Evolutionary conservation across 2,113 vertebrate genomes (phyloP), one percentile per base, ranked within the genome.

Genomic region (Phrynosoma platyrhinos): DNA sequence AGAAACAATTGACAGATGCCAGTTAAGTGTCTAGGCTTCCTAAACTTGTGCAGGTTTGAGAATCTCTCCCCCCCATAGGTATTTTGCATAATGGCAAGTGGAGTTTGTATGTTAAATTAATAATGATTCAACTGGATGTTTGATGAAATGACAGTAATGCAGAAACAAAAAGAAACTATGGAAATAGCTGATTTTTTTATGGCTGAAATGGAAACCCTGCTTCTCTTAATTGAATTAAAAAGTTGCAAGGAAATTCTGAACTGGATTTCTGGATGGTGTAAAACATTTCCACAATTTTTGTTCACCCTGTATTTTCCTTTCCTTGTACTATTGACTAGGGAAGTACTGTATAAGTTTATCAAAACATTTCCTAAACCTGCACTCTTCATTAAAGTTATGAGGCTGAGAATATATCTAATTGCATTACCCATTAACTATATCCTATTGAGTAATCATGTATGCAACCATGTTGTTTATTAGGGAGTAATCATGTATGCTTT

Each of bases 251-350:
- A 94, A 96, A 93, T 90, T 93, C 79, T 88, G 94, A 94, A 94
- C 88, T 92, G 92, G 94, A 95, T 87, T 96, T 93, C 89, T 89
- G 93, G 90, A 91, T 86, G 92, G 91, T 93, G 83, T 89, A 92
- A 83, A 80, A 82, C 64, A 79, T 76, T 68, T 30, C 23, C 32
- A 30, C 7, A 32, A 18, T 18, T 47, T 71, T 72, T 58, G 14
- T 25, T 79, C 3, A 25, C 27, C 30, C 64, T n/a, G 25, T 71
- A 20, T 8, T 36, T 13, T 25, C 27, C 12, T 20, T 40, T 40
- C 36, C 75, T 40, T 40, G 21, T 25, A 58, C 10, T 62, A 82
- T 64, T 62, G 21, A 66, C 66, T 40, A 14, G 21, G 72, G 55
- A 88, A 90, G 52, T 52, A n/a, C n/a, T n/a, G n/a, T n/a, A 77